phyloP scores from a whole-genome alignment of 2,888 invertebrate genomes.

The Drosophila paranaensis region DNA sequence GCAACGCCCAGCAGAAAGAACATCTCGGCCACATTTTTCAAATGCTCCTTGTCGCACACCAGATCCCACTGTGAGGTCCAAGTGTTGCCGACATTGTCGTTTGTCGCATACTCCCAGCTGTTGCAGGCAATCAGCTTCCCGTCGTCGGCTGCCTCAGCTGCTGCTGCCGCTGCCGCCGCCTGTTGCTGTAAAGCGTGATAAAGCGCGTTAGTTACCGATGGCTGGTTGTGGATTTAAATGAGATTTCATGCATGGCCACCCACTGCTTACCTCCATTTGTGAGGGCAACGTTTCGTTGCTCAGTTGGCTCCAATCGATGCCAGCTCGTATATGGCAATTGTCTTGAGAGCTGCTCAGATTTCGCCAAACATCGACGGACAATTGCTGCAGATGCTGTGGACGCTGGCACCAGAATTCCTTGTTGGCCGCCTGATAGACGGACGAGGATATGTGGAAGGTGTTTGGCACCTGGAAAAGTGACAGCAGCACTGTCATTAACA shows the following conservation, averaged over 20 bases:
- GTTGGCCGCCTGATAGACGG: slow-evolving; percentile 90
- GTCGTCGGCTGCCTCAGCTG: slow-evolving; percentile 46
- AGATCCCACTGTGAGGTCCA: slow-evolving; percentile 91
- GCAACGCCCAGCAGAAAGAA: slow-evolving; percentile 92
- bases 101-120: slow-evolving; percentile 87
- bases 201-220: slow-evolving; percentile 22
- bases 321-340: slow-evolving; percentile 87
- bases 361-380: slow-evolving; percentile 87
- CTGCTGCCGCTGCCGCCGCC: slow-evolving; percentile 33
- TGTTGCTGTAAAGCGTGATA: slow-evolving; percentile 39
- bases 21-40: slow-evolving; percentile 91
- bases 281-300: slow-evolving; percentile 54
- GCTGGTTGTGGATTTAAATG: slow-evolving; percentile 24
- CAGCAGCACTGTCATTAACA: slow-evolving; percentile 89
- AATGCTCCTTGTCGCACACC: slow-evolving; percentile 89
- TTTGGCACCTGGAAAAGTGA: slow-evolving; percentile 92
- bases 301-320: slow-evolving; percentile 84
- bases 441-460: slow-evolving; percentile 92
- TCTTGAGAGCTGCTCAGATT: slow-evolving; percentile 88
- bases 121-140: slow-evolving; percentile 86
- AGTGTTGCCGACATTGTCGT: slow-evolving; percentile 87
- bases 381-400: slow-evolving; percentile 86
- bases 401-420: slow-evolving; percentile 90
- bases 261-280: slow-evolving; percentile 65
- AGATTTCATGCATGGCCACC: slow-evolving; percentile 18